Percentiles rank a stretch among this genome's conserved stretches.
These are phyloP conservation scores for Antrozous pallidus DNA, from an alignment of 2,797 vertebrate genomes.

Conservation along the genomic window DNA sequence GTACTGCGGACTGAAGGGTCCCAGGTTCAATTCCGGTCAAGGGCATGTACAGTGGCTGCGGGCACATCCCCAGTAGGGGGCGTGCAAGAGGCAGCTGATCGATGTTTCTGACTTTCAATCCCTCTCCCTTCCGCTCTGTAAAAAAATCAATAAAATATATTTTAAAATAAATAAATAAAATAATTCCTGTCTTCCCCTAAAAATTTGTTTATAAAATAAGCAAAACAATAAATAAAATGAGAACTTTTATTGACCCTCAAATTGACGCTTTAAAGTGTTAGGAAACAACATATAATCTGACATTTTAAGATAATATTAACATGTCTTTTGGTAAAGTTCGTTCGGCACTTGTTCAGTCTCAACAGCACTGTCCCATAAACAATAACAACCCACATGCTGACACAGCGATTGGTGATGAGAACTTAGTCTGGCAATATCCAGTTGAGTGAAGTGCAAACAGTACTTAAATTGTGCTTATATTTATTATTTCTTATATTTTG, in stretches of 20 bases:
- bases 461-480: neutral
- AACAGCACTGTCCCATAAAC: neutral
- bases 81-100: too few species aligned
- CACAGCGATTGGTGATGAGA: neutral
- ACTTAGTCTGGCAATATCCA: neutral
- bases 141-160: too few species aligned
- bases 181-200: neutral
- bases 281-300: neutral
- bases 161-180: neutral
- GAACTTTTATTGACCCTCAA: neutral
- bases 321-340: neutral
- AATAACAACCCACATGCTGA: neutral
- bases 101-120: too few species aligned
- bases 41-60: too few species aligned
- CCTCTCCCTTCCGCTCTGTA: too few species aligned
- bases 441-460: neutral
- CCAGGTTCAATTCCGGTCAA: too few species aligned
- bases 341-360: neutral
- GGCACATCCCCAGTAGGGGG: too few species aligned
- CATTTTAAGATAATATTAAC: neutral
- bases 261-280: neutral
- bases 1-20: too few species aligned
- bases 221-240: neutral
- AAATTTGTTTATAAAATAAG: neutral
- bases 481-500: slow-evolving; percentile 28